These are phyloP conservation scores for Bathynomus jamesi DNA, from an alignment of 1,140 invertebrate species.

Conservation along the genomic window DNA sequence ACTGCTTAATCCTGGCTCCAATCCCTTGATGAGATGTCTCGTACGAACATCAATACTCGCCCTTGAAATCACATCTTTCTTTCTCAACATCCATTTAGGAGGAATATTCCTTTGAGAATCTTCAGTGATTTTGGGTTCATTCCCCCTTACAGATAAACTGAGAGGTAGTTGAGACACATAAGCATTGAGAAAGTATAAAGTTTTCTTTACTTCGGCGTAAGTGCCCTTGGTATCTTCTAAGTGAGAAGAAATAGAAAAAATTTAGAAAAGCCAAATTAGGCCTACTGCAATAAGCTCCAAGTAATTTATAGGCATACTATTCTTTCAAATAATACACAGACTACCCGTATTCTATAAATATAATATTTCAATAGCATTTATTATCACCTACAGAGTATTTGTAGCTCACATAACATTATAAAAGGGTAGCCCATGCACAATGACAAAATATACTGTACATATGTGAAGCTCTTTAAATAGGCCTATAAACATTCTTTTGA, in stretches of 20 bases:
- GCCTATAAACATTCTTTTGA: no score
- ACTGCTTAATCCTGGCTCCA: conserved; percentile 52
- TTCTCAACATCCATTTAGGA: background rate
- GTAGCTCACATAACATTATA: no score
- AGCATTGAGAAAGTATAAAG: background rate
- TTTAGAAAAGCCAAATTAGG: no score
- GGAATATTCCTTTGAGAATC: background rate
- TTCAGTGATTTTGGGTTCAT: background rate
- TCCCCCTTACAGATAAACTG: background rate
- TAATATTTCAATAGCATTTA: no score
- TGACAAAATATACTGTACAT: no score
- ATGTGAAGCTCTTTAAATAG: no score
- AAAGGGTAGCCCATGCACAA: no score
- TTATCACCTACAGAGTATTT: no score
- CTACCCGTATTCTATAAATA: no score
- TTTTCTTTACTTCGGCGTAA: background rate
- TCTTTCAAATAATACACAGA: no score
- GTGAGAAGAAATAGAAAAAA: background rate
- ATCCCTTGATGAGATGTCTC: conserved; percentile 56
- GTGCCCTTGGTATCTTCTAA: background rate
- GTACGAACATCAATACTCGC: conserved; percentile 53
- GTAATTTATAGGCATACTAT: no score
- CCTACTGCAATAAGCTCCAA: no score
- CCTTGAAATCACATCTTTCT: conserved; percentile 12
- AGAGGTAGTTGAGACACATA: background rate